These are phyloP conservation scores for Furnarius figulus DNA, from an alignment of 2,113 vertebrate genomes.

Conservation along the genomic window DNA sequence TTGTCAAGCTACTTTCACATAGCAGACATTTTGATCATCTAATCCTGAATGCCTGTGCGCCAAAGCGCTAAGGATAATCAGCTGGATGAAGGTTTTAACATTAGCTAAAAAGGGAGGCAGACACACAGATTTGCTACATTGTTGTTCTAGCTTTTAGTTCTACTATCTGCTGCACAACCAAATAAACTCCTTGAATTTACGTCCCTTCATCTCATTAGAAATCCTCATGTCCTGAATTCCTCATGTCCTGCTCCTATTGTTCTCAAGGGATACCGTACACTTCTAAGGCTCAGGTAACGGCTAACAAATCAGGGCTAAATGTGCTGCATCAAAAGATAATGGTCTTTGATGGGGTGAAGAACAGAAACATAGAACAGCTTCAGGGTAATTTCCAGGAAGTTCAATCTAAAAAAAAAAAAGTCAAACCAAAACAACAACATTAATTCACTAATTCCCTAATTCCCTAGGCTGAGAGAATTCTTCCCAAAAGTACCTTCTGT, in stretches of 20 bases:
- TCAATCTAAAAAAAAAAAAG: not conserved
- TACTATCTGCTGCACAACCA: not conserved
- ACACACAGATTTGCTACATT: not conserved
- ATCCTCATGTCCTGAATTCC: not conserved
- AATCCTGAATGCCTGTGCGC: not conserved
- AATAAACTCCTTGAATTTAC: not conserved
- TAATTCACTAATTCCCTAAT: not conserved
- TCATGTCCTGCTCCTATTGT: not conserved
- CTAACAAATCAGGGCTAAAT: not conserved
- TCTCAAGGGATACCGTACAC: not conserved
- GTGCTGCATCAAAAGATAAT: constrained; percentile 6
- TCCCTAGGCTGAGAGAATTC: not conserved
- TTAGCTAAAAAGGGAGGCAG: not conserved
- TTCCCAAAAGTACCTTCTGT: not conserved
- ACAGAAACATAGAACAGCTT: not conserved
- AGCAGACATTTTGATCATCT: not conserved
- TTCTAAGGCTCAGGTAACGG: not conserved
- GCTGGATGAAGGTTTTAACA: not conserved
- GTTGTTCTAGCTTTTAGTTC: not conserved
- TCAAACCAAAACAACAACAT: not conserved
- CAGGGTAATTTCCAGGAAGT: constrained; percentile 7
- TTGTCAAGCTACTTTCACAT: not conserved
- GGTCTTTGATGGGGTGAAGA: not conserved
- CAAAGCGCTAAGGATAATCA: not conserved
- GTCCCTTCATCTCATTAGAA: not conserved